Evolutionary conservation across 2,888 invertebrate species (phyloP), one percentile per base, ranked within the genome.

Genomic region (Junonia oenone): DNA sequence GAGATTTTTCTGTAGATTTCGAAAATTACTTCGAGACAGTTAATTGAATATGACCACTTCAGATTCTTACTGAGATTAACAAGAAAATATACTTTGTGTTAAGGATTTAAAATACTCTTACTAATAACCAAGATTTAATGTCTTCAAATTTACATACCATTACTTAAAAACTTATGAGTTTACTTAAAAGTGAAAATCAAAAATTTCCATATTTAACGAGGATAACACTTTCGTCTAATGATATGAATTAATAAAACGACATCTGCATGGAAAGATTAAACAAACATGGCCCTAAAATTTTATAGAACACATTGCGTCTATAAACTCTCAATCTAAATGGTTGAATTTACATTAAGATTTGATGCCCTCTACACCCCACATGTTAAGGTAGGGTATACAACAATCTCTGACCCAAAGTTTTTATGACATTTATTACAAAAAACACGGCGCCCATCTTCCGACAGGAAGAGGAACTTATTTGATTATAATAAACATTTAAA

Each of bases 381-480:
- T 50, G 52, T 47, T 55, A 55, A 51, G 45, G 47, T 59, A 53
- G 50, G 45, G 40, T 59, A 59, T 74, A 45, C 31, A 45, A 37
- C 31, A 40, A 47, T 55, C 53, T 47, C 26, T 26, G 38, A 53
- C 45, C 45, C 48, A 31, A 63, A 46, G 69, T 77, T 83, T 78
- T 66, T 72, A 48, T 58, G 33, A 58, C 65, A 68, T 69, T 51
- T 59, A 58, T 37, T 22, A 19, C 69, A 78, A 84, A 87, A 81
- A 71, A 69, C 46, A 56, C 69, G 80, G 85, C 87, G 84, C 85
- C 87, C 74, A 74, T 80, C 83, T 88, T 87, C 88, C 87, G 80
- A 78, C 81, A 81, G 90, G 90, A 89, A 88, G 78, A 83, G 81
- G 83, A 86, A 86, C 87, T 80, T 85, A 87, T 87, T 86, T 87